Percentiles rank a stretch among this genome's conserved stretches.
Conservation (phyloP, 1,140 invertebrate genomes). For the Belonocnema kinseyi region DNA sequence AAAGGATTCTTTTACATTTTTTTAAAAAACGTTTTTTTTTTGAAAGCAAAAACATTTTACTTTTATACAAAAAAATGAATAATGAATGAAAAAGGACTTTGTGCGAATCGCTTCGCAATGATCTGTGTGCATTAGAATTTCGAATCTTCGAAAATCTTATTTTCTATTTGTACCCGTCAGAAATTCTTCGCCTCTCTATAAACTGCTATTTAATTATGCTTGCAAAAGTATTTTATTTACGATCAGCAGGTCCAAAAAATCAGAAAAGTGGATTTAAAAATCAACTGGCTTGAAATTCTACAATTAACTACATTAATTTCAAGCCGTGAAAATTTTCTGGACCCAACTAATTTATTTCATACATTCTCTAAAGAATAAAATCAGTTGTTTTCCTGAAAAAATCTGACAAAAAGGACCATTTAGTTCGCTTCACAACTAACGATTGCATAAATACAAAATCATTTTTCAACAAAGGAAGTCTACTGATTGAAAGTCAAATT, state of each 20-base stretch:
- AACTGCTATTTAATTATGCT: conserved; percentile 44
- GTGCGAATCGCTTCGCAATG: background rate
- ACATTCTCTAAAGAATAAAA: conserved; percentile 11
- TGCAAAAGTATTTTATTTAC: conserved; percentile 36
- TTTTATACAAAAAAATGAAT: too few relatives aligned
- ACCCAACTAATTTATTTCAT: conserved; percentile 12
- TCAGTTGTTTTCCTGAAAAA: background rate
- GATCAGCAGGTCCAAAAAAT: conserved; percentile 17
- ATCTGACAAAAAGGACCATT: background rate
- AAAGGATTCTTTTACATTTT: too few relatives aligned
- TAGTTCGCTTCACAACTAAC: conserved; percentile 7
- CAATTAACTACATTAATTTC: background rate
- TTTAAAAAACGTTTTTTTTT: background rate
- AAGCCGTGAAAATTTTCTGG: background rate
- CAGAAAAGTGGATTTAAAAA: background rate
- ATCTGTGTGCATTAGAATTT: conserved; percentile 58
- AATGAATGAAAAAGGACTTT: too few relatives aligned
- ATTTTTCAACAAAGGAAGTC: background rate
- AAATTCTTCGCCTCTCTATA: conserved; percentile 64
- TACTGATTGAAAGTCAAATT: conserved; percentile 3
- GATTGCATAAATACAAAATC: background rate
- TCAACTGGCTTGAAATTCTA: background rate
- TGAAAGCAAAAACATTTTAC: background rate
- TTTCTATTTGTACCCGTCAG: conserved; percentile 74
- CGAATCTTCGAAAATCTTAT: conserved; percentile 61